These are phyloP conservation scores for Menidia menidia DNA, from an alignment of 2,797 vertebrate genomes.

Conservation along the genomic window DNA sequence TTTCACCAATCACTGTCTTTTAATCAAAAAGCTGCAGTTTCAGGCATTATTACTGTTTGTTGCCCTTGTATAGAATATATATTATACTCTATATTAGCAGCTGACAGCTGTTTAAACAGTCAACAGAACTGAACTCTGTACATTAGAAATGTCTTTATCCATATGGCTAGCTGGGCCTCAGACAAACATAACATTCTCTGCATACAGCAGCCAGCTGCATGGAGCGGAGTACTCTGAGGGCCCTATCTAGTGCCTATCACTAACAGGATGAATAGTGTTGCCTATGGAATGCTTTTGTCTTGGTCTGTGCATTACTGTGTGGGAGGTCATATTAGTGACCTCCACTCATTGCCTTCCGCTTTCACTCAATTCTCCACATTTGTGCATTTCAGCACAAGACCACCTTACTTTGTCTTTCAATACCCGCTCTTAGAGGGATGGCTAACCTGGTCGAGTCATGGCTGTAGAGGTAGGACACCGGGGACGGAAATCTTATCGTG, in stretches of 20 bases:
- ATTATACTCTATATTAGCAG: conserved; percentile 46
- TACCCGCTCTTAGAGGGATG: conserved; percentile 81
- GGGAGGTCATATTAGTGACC: conserved; percentile 68
- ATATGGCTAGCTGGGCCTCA: conserved; percentile 51
- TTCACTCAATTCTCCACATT: conserved; percentile 78
- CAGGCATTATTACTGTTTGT: conserved; percentile 9
- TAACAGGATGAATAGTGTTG: conserved; percentile 65
- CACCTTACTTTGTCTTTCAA: conserved; percentile 89
- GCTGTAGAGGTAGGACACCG: conserved; percentile 59
- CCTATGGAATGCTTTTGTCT: conserved; percentile 76
- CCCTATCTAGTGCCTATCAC: conserved; percentile 68
- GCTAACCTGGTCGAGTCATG: conserved; percentile 80
- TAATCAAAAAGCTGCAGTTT: neutral
- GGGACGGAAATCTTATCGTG: conserved; percentile 87
- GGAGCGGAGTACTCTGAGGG: conserved; percentile 34
- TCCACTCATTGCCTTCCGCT: conserved; percentile 81
- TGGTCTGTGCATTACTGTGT: conserved; percentile 61
- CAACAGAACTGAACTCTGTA: conserved; percentile 51
- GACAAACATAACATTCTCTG: conserved; percentile 60
- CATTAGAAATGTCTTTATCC: conserved; percentile 51
- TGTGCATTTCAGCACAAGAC: conserved; percentile 84
- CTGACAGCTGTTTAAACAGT: conserved; percentile 68
- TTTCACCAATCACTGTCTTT: neutral
- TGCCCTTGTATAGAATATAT: conserved; percentile 1
- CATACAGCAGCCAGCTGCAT: conserved; percentile 63